Evolutionary conservation across 1,140 invertebrate species (phyloP).

Genomic region (Drosophila subpulchrella): DNA sequence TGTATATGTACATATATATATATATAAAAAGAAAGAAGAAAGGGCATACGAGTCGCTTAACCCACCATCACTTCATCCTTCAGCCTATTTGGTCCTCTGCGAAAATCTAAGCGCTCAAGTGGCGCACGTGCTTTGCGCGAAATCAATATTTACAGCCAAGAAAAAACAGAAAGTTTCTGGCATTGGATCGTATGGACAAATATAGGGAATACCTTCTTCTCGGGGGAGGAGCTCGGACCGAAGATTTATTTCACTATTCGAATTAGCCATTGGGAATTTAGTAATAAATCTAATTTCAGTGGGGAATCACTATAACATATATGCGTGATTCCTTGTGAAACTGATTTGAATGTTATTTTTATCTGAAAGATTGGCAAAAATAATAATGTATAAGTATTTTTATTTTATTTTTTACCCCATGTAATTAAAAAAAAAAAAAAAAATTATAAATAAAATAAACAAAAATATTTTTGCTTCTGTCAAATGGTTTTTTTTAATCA

Average conservation of each 20-base stretch:
- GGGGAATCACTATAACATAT: neutral
- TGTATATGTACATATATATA: neutral
- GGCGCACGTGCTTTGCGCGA: conserved; percentile 70
- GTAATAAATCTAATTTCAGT: conserved; percentile 7
- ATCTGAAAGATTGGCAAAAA: too few relatives aligned
- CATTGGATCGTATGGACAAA: conserved; percentile 24
- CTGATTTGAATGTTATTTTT: too few relatives aligned
- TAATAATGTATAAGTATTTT: too few relatives aligned
- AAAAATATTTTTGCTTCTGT: too few relatives aligned
- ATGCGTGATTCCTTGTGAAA: neutral
- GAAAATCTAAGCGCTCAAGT: conserved; percentile 70
- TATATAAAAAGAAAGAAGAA: conserved; percentile 6
- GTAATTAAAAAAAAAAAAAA: too few relatives aligned
- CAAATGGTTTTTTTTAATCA: too few relatives aligned
- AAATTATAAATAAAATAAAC: too few relatives aligned
- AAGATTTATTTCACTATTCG: conserved; percentile 10
- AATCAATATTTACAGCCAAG: conserved; percentile 75
- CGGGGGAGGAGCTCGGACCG: neutral
- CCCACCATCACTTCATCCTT: conserved; percentile 37
- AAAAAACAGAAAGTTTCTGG: conserved; percentile 34
- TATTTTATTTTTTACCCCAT: too few relatives aligned
- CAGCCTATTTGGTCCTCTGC: conserved; percentile 36
- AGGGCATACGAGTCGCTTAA: conserved; percentile 39
- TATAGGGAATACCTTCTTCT: neutral
- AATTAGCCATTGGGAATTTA: neutral